phyloP scores from a whole-genome alignment of 1,140 invertebrate genomes.

The Frieseomelitta varia region DNA sequence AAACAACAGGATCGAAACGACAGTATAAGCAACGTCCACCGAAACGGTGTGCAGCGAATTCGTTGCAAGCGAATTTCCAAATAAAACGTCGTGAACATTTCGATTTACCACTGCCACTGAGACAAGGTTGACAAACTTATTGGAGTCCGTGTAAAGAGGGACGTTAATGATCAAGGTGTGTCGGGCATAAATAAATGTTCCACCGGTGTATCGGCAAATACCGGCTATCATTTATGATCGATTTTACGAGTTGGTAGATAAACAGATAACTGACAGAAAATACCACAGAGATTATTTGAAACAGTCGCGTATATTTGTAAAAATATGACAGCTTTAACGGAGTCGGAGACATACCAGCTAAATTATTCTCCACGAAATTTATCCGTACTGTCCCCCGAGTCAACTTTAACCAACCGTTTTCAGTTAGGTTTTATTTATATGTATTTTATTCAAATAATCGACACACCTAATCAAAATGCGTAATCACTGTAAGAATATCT shows the following conservation, averaged over 20 bases:
- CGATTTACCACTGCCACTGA: neutral
- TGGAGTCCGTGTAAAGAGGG: neutral
- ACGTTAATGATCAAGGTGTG: neutral
- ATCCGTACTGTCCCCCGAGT: neutral
- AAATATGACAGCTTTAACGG: neutral
- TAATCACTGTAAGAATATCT: neutral
- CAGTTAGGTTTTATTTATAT: neutral
- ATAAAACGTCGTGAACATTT: neutral
- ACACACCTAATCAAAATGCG: neutral
- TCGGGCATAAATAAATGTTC: neutral
- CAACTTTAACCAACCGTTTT: neutral
- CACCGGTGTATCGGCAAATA: neutral
- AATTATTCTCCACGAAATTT: neutral
- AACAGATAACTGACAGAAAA: neutral
- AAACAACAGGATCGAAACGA: neutral
- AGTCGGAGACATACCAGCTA: fast-evolving
- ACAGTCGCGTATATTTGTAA: neutral
- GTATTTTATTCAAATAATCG: neutral
- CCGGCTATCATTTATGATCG: neutral
- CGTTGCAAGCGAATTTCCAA: neutral
- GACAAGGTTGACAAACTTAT: neutral
- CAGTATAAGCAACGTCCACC: too few relatives aligned
- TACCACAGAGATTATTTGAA: neutral
- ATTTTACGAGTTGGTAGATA: neutral
- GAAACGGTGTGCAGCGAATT: too few relatives aligned